A percentile compares a stretch with the other conserved stretches of the same genome.
Conservation (phyloP, 2,797 vertebrate species). For the Emydoidea blandingii region DNA sequence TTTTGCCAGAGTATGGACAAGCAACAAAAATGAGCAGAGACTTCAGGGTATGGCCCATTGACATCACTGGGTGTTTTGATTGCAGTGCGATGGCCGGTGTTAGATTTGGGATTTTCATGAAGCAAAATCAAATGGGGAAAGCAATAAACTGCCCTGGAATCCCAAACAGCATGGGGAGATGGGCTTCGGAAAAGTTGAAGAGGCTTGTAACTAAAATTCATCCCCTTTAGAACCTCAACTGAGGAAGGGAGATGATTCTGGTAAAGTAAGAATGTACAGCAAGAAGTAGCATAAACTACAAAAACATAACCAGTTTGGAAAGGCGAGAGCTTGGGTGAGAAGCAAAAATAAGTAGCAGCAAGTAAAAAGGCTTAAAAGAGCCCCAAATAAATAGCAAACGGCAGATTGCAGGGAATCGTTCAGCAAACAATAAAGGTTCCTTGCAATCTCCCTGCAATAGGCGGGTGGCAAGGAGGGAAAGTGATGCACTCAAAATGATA, state of each 20-base stretch:
- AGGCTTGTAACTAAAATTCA: background rate
- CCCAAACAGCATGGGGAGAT: background rate
- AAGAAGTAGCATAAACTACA: background rate
- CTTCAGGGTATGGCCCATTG: background rate
- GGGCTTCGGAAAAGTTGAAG: background rate
- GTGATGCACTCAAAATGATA: slow-evolving; percentile 55
- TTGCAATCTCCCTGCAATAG: slow-evolving; percentile 57
- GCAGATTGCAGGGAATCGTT: slow-evolving; percentile 71
- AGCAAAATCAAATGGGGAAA: background rate
- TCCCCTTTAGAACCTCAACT: background rate
- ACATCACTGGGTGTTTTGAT: background rate
- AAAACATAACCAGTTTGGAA: slow-evolving; percentile 48
- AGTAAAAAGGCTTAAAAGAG: slow-evolving; percentile 61
- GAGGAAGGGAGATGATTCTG: background rate
- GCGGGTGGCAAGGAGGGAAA: slow-evolving; percentile 47
- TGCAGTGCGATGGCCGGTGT: fast-evolving
- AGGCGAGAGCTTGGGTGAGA: background rate
- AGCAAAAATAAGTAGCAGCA: slow-evolving; percentile 47
- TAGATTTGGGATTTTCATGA: background rate
- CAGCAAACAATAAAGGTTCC: slow-evolving; percentile 60
- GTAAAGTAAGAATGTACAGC: background rate
- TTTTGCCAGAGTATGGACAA: background rate
- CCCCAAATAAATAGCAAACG: slow-evolving; percentile 26
- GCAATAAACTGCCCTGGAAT: background rate
- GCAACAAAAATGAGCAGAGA: background rate